A percentile compares a stretch with the other conserved stretches of the same genome.
phyloP scores from a whole-genome alignment of 2,888 invertebrate genomes.

The Cacoxenus indagator region DNA sequence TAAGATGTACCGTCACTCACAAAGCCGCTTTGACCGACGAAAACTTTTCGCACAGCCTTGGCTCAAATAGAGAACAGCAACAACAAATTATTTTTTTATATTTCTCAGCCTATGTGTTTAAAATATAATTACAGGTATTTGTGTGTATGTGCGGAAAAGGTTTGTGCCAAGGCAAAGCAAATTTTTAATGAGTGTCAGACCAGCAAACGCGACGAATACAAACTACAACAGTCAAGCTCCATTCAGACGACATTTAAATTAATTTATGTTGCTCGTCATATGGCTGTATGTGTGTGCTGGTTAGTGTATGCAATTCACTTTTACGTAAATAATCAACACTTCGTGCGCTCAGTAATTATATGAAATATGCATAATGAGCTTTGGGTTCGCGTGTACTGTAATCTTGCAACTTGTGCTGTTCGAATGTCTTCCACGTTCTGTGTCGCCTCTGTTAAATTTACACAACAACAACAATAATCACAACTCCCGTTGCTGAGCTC shows the following conservation, averaged over 20 bases:
- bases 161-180: not conserved
- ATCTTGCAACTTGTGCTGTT: slow-evolving; percentile 11
- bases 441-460: not conserved
- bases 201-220: too few relatives aligned
- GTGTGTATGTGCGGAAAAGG: not conserved
- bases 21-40: not conserved
- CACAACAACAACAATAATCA: not conserved
- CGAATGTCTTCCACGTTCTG: too few relatives aligned
- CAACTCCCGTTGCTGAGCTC: not conserved
- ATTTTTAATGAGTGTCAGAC: slow-evolving; percentile 4
- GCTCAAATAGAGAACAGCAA: too few relatives aligned
- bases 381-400: not conserved
- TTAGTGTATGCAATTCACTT: not conserved
- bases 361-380: slow-evolving; percentile 16
- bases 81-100: too few relatives aligned
- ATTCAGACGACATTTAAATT: slow-evolving; percentile 16
- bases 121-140: not conserved
- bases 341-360: not conserved
- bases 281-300: not conserved
- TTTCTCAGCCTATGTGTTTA: too few relatives aligned
- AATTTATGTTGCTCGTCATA: not conserved
- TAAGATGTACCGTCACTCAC: not conserved
- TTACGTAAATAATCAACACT: not conserved
- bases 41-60: too few relatives aligned
- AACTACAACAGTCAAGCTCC: not conserved